These are phyloP conservation scores for Myripristis murdjan DNA, from an alignment of 2,797 vertebrate genomes.

Conservation along the genomic window DNA sequence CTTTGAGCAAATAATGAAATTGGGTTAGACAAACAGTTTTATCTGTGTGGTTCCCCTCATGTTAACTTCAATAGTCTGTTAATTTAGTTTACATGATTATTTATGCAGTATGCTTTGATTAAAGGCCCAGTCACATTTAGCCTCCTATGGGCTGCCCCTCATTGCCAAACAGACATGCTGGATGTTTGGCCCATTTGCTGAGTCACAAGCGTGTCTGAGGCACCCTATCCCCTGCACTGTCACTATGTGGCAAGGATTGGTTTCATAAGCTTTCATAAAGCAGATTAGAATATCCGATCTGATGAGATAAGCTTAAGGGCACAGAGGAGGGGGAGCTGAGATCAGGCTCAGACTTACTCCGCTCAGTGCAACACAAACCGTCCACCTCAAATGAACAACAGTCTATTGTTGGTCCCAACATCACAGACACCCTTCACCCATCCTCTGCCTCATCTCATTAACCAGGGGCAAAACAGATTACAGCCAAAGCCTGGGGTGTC, in stretches of 20 bases:
- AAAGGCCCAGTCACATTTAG: constrained; percentile 52
- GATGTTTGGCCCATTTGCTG: constrained; percentile 57
- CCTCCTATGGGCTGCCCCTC: constrained; percentile 26
- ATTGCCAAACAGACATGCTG: constrained; percentile 35
- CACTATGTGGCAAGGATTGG: constrained; percentile 70
- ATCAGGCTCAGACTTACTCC: constrained; percentile 65
- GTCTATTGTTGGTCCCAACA: constrained; percentile 48
- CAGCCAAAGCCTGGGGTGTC: constrained; percentile 38
- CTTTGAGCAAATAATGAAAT: constrained; percentile 31
- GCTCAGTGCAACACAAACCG: constrained; percentile 44
- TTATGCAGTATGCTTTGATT: neutral
- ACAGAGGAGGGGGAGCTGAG: constrained; percentile 41
- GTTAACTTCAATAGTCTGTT: too few relatives aligned
- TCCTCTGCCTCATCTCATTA: constrained; percentile 49
- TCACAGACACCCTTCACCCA: constrained; percentile 19
- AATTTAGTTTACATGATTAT: neutral
- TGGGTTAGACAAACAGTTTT: constrained; percentile 23
- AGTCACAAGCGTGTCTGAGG: constrained; percentile 65
- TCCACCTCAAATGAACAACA: constrained; percentile 70
- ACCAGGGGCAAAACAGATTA: constrained; percentile 68
- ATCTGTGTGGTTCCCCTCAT: too few relatives aligned
- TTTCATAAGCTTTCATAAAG: constrained; percentile 82
- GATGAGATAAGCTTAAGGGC: constrained; percentile 78
- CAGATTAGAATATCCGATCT: constrained; percentile 80
- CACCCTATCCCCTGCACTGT: constrained; percentile 58